phyloP scores from a whole-genome alignment of 2,888 invertebrate genomes.

The Microplitis deprimator region DNA sequence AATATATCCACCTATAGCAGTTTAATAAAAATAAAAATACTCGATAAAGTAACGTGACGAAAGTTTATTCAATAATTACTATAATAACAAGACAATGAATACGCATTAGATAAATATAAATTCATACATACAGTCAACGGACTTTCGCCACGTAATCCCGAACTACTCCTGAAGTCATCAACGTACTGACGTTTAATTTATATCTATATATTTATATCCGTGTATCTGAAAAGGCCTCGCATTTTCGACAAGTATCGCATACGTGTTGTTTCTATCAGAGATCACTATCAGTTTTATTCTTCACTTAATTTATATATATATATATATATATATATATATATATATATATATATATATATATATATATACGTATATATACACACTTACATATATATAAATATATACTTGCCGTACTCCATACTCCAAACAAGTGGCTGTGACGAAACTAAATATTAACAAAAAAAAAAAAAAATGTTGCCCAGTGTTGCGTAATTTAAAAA shows the following conservation, averaged over 20 bases:
- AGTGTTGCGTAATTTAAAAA: not conserved
- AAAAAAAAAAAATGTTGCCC: not conserved
- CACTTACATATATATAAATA: too few species aligned
- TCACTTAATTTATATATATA: too few species aligned
- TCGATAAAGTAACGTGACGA: not conserved
- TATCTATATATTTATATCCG: not conserved
- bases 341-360: not conserved
- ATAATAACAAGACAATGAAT: not conserved
- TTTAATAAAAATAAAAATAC: too few species aligned
- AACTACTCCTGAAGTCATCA: not conserved
- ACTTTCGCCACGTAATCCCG: constrained; percentile 35
- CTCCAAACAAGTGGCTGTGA: not conserved
- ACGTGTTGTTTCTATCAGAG: too few species aligned
- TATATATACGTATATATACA: not conserved
- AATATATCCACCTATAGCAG: too few species aligned
- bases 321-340: not conserved
- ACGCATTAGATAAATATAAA: not conserved
- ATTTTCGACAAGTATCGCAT: too few species aligned
- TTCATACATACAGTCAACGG: constrained; percentile 4
- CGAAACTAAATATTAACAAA: not conserved
- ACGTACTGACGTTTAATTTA: constrained; percentile 50
- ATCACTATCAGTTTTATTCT: not conserved
- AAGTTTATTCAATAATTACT: not conserved
- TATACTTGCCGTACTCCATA: not conserved
- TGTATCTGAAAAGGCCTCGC: too few species aligned